phyloP scores from a whole-genome alignment of 2,113 vertebrate genomes.

The Heteronetta atricapilla region DNA sequence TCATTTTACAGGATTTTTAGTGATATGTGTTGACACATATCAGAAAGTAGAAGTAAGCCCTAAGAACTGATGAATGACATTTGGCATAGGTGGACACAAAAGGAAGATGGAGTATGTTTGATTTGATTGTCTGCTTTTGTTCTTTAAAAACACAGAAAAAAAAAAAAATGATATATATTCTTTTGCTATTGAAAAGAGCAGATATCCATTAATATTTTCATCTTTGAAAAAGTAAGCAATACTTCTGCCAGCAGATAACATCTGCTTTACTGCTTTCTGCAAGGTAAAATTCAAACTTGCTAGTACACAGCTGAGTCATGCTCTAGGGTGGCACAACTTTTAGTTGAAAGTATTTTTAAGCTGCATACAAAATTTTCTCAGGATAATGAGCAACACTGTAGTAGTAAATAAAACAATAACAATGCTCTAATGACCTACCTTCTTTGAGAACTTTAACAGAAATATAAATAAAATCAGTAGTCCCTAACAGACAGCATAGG shows the following conservation, averaged over 20 bases:
- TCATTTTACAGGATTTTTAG: conserved; percentile 36
- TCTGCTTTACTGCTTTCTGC: conserved; percentile 12
- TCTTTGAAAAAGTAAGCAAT: neutral
- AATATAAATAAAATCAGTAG: neutral
- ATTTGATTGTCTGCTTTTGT: conserved; percentile 8
- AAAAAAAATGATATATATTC: neutral
- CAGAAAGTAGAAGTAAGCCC: conserved; percentile 1
- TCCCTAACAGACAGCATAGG: neutral
- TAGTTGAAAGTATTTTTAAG: neutral
- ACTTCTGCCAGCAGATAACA: neutral
- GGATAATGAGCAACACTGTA: neutral
- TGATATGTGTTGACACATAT: neutral
- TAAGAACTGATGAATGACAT: conserved; percentile 14
- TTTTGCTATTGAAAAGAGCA: neutral
- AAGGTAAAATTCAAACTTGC: conserved; percentile 7
- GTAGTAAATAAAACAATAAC: neutral
- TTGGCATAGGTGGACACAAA: conserved; percentile 19
- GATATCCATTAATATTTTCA: neutral
- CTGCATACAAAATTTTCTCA: neutral
- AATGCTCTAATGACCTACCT: neutral
- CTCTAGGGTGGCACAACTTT: neutral
- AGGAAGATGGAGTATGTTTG: neutral
- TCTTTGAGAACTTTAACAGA: neutral
- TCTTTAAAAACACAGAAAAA: neutral
- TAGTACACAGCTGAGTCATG: neutral